A percentile compares a stretch with the other conserved stretches of the same genome.
phyloP scores from a whole-genome alignment of 2,888 invertebrate genomes.

The Luperina testacea region DNA sequence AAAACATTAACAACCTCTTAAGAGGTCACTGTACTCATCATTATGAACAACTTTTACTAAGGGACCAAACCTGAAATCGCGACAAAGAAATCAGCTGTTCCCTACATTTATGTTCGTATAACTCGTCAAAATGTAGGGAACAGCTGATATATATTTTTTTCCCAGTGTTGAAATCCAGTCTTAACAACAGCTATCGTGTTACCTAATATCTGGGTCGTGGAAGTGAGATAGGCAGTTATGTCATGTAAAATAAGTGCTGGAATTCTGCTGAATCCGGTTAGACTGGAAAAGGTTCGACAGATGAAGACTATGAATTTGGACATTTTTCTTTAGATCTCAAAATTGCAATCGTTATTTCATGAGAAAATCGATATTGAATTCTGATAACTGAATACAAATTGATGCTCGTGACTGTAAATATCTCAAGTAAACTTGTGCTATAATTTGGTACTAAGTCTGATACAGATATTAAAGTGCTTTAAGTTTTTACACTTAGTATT shows the following conservation, averaged over 20 bases:
- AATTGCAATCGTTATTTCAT: not conserved
- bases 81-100: no score
- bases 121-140: no score
- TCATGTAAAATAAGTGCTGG: not conserved
- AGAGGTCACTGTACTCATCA: no score
- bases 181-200: not conserved
- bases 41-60: no score
- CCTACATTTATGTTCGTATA: no score
- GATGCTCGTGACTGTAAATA: slow-evolving; percentile 1
- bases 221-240: not conserved
- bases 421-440: slow-evolving; percentile 15
- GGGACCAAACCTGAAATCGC: no score
- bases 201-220: not conserved
- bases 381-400: not conserved
- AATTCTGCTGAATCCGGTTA: not conserved
- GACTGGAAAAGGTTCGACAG: not conserved
- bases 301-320: not conserved
- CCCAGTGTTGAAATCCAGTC: not conserved
- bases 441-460: slow-evolving; percentile 27
- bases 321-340: not conserved
- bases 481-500: slow-evolving; percentile 14
- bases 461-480: slow-evolving; percentile 13
- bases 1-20: no score
- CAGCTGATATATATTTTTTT: no score
- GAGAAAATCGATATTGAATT: no score